A percentile compares a stretch with the other conserved stretches of the same genome.
Evolutionary conservation across 1,140 invertebrate genomes (phyloP).

Genomic region (Panulirus ornatus): DNA sequence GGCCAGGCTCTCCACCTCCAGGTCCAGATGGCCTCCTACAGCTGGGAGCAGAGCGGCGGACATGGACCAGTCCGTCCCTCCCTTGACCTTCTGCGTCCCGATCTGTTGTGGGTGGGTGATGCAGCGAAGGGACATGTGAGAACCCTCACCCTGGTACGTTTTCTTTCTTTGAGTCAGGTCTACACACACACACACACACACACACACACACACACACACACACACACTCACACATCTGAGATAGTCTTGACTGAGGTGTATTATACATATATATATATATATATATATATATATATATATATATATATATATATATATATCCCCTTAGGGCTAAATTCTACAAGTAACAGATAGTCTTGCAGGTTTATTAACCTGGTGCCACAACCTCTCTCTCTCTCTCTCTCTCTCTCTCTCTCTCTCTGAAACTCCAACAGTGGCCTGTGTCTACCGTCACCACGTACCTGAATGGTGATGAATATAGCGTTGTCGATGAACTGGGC

Average conservation of each 20-base stretch:
- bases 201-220: slow-evolving; percentile 24
- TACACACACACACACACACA: slow-evolving; percentile 24
- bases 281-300: too few species aligned
- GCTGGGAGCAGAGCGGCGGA: slow-evolving; percentile 50
- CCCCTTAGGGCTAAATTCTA: too few species aligned
- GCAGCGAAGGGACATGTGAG: neutral
- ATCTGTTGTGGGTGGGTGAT: slow-evolving; percentile 3
- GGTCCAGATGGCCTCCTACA: slow-evolving; percentile 39
- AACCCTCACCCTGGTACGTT: neutral
- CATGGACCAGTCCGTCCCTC: slow-evolving; percentile 38
- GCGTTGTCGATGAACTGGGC: slow-evolving; percentile 63
- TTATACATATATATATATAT: too few species aligned
- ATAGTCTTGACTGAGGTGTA: too few species aligned
- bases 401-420: neutral
- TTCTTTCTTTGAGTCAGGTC: neutral
- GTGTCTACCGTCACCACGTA: too few species aligned
- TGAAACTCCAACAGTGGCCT: too few species aligned
- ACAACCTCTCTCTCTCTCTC: neutral
- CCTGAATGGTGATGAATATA: slow-evolving; percentile 56
- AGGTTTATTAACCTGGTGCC: too few species aligned
- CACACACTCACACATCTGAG: neutral
- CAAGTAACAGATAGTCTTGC: too few species aligned
- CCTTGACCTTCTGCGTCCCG: slow-evolving; percentile 46
- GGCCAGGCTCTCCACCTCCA: slow-evolving; percentile 38
- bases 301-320: too few species aligned